phyloP scores from a whole-genome alignment of 1,140 invertebrate species.

The Lasioglossum albipes region DNA sequence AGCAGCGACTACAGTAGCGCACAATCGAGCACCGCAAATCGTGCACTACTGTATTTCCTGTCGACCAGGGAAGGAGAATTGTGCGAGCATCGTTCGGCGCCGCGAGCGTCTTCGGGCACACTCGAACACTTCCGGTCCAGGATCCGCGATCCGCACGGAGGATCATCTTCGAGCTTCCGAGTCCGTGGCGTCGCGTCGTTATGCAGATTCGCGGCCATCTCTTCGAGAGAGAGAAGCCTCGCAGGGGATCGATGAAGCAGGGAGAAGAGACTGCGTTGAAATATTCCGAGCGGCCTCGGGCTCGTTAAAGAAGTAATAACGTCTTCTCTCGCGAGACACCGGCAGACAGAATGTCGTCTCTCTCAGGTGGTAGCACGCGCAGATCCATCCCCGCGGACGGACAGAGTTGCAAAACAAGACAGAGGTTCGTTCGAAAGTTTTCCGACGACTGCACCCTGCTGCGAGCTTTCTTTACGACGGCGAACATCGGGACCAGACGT shows the following conservation, averaged over 20 bases:
- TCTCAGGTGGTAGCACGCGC: neutral
- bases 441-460: neutral
- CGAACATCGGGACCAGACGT: neutral
- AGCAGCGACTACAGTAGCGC: too few species aligned
- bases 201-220: neutral
- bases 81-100: neutral
- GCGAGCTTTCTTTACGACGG: neutral
- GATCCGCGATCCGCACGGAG: constrained; percentile 1
- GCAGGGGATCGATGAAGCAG: neutral
- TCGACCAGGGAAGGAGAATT: too few species aligned
- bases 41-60: too few species aligned
- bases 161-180: constrained; percentile 4
- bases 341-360: neutral
- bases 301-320: constrained; percentile 15
- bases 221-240: neutral
- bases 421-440: neutral
- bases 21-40: too few species aligned
- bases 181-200: constrained; percentile 9
- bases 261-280: neutral
- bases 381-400: too few species aligned
- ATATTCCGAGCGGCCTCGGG: neutral
- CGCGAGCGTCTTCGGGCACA: neutral
- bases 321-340: constrained; percentile 1
- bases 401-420: neutral
- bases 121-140: neutral